phyloP scores from a whole-genome alignment of 2,797 vertebrate genomes.

The Antrozous pallidus region DNA sequence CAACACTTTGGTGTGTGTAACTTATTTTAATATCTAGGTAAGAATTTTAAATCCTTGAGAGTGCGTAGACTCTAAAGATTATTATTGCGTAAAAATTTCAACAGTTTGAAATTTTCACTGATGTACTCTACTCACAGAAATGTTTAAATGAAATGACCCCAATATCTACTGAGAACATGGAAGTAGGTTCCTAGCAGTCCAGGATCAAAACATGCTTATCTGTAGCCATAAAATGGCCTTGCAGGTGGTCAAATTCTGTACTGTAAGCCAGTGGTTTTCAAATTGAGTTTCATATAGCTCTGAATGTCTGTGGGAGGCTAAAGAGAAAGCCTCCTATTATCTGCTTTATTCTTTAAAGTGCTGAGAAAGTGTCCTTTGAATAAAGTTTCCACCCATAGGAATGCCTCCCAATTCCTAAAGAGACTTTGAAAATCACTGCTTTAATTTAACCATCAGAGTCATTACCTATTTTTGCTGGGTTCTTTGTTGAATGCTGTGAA shows the following conservation, averaged over 20 bases:
- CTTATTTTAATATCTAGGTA: neutral
- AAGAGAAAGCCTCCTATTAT: neutral
- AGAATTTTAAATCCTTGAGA: neutral
- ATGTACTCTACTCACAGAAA: neutral
- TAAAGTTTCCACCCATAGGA: neutral
- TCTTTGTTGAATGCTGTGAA: neutral
- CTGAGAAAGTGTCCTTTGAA: neutral
- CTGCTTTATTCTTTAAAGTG: neutral
- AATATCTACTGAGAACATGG: neutral
- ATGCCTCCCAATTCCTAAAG: neutral
- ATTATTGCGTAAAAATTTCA: neutral
- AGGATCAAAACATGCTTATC: neutral
- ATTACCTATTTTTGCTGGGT: neutral
- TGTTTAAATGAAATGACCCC: neutral
- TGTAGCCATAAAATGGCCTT: neutral
- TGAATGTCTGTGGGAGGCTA: neutral
- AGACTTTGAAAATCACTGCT: neutral
- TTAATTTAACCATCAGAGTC: neutral
- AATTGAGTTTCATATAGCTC: neutral
- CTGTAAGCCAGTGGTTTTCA: neutral
- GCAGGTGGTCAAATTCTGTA: neutral
- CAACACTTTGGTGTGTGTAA: neutral
- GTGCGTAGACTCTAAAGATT: neutral
- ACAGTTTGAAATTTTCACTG: neutral
- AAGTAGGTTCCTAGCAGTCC: neutral